Percentiles rank a stretch among this genome's conserved stretches.
Conservation (phyloP, 2,888 invertebrate genomes). For the Lasioglossum morio region DNA sequence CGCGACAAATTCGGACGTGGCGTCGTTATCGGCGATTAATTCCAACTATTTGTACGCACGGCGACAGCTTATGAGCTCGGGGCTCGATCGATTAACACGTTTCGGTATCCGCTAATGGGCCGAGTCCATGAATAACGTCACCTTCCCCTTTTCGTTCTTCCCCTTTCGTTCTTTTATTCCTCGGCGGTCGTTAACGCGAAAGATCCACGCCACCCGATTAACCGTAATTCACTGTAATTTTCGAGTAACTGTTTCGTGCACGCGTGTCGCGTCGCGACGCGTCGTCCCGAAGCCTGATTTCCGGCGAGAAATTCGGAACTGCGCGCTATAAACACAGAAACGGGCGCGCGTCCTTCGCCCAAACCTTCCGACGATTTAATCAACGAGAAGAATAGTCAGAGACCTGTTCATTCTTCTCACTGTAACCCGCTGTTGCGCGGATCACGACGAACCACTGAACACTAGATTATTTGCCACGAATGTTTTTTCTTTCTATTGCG, state of each 20-base stretch:
- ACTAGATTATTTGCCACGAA: constrained; percentile 29
- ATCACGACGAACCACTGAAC: constrained; percentile 5
- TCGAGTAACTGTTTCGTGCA: constrained; percentile 34
- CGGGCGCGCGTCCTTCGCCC: not conserved
- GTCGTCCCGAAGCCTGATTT: not conserved
- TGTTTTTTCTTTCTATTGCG: constrained; percentile 37
- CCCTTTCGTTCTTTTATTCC: not conserved
- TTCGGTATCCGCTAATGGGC: constrained; percentile 35
- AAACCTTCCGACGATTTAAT: not conserved
- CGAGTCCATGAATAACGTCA: constrained; percentile 29
- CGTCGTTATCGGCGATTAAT: constrained; percentile 20
- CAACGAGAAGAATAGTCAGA: not conserved
- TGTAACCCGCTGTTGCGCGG: not conserved
- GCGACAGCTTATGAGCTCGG: not conserved
- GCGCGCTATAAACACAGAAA: not conserved
- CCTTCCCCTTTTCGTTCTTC: not conserved
- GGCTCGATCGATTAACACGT: constrained; percentile 34
- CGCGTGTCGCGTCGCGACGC: constrained; percentile 5
- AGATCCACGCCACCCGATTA: constrained; percentile 48
- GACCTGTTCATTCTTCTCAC: not conserved
- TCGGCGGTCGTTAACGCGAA: constrained; percentile 1
- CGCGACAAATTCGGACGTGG: not conserved
- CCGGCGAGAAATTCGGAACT: constrained; percentile 10
- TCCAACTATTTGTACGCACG: constrained; percentile 16
- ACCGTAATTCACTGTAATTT: constrained; percentile 46